Evolutionary conservation across 2,888 invertebrate genomes (phyloP), one percentile per base, ranked within the genome.

Genomic region (Campoplex capitator): DNA sequence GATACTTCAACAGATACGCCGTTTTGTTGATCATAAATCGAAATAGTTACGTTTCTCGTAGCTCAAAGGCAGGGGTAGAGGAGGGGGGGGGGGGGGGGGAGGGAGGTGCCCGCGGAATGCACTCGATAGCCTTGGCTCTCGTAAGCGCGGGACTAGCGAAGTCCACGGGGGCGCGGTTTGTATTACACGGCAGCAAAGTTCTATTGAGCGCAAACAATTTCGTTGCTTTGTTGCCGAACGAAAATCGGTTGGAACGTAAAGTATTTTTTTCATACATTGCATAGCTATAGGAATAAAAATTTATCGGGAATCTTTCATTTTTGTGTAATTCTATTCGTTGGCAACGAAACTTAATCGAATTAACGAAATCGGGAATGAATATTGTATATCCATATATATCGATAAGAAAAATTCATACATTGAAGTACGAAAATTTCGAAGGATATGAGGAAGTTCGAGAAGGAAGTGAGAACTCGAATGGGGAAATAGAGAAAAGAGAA

Each of bases 51-150:
- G 28, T 79, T 79, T 71, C 79, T 71, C 79, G 70, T 54, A 56
- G 68, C n/a, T 48, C 18, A 35, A 51, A 35, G 65, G 48, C 2
- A 23, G 56, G 28, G 42, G 42, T 13, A 38, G 73, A 54, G 23
- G 38, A n/a, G 54, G 65, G 67, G 74, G 83, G 71, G 86, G 73
- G 73, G 23, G 38, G 38, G 54, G 65, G 67, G 74, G 83, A 75
- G 86, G 88, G 48, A 11, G 67, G 28, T 8, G 13, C 89, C 84
- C 86, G 84, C 88, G 92, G 92, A 92, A 92, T 92, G 91, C 91
- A 91, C 93, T 93, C 93, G 93, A 93, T 93, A 93, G 92, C 92
- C 93, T 93, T 93, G 93, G 93, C 93, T 92, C 89, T 51, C 67
- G 54, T 90, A 88, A 91, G 91, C 90, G 73, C 92, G 90, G 90